phyloP scores from a whole-genome alignment of 2,888 invertebrate genomes.

The Congeria kusceri region DNA sequence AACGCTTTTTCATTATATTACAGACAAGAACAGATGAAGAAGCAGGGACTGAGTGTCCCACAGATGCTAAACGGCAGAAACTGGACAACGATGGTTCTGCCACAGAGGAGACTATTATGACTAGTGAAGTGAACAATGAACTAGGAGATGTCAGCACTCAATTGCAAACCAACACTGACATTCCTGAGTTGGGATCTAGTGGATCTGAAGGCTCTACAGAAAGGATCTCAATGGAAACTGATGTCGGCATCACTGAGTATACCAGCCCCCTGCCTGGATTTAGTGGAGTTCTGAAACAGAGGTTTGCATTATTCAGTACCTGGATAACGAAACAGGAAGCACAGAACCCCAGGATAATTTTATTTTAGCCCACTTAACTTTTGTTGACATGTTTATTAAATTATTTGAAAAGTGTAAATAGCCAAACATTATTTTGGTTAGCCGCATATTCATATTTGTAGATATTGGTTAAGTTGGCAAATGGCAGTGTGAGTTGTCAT shows the following conservation, averaged over 20 bases:
- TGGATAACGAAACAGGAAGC: no score
- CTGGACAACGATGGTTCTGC: neutral
- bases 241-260: slow-evolving; percentile 83
- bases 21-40: neutral
- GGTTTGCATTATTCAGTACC: no score
- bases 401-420: no score
- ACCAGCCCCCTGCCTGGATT: slow-evolving; percentile 79
- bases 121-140: neutral
- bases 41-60: neutral
- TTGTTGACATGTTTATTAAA: no score
- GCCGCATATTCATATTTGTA: no score
- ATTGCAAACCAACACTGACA: neutral
- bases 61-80: neutral
- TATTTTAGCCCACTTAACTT: no score
- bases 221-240: slow-evolving; percentile 67
- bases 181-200: neutral
- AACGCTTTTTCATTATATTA: no score
- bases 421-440: no score
- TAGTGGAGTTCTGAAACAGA: slow-evolving; percentile 83
- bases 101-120: neutral
- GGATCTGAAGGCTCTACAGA: neutral
- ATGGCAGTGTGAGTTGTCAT: no score
- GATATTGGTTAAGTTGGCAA: no score
- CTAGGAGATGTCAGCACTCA: neutral
- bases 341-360: no score